Evolutionary conservation across 2,113 vertebrate species (phyloP).

Genomic region (Arvicanthis niloticus): DNA sequence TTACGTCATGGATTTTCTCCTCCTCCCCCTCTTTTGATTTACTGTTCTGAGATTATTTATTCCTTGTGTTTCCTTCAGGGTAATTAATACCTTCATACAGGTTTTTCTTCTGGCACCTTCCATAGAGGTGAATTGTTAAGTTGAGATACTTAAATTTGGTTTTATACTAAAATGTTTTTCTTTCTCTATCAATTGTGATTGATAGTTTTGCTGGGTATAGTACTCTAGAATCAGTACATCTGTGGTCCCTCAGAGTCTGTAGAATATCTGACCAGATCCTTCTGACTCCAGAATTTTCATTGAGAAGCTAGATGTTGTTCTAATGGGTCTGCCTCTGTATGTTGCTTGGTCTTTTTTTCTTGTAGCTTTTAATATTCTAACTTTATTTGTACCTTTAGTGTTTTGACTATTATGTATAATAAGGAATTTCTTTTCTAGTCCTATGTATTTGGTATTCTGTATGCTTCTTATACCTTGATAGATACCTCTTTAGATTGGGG

Average conservation of each 20-base stretch:
- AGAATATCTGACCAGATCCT: background rate
- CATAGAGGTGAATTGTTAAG: background rate
- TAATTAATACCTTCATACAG: background rate
- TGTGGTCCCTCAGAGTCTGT: background rate
- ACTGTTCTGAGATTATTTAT: background rate
- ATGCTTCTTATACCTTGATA: background rate
- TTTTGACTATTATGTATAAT: background rate
- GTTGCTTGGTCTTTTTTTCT: background rate
- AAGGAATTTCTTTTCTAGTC: background rate
- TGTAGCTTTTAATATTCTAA: background rate
- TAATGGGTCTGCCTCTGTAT: background rate
- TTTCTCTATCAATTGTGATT: background rate
- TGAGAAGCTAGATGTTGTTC: background rate
- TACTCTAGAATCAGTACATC: background rate
- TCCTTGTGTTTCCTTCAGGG: background rate
- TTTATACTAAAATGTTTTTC: background rate
- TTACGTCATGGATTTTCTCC: background rate
- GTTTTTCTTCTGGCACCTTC: background rate
- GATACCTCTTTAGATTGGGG: background rate
- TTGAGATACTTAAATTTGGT: background rate
- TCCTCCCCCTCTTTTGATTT: background rate
- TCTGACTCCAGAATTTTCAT: background rate
- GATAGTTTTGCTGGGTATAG: background rate
- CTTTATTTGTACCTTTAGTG: background rate
- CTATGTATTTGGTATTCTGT: background rate